phyloP scores from a whole-genome alignment of 1,140 invertebrate species.

The Musca vetustissima region DNA sequence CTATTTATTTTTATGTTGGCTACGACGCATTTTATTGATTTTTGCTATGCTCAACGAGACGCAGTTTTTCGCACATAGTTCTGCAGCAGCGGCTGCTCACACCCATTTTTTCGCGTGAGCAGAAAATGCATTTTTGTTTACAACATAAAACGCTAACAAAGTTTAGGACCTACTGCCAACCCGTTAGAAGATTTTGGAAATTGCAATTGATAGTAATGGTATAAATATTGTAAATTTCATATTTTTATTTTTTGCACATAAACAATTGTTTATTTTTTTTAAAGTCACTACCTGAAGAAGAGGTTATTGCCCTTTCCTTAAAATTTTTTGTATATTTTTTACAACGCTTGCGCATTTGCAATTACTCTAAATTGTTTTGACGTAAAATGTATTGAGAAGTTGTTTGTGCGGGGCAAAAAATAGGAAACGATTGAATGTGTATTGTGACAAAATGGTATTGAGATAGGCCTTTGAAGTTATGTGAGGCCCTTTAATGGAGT shows the following conservation, averaged over 20 bases:
- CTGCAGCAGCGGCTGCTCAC: conserved; percentile 13
- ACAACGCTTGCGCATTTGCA: background rate
- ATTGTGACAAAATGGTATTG: no score
- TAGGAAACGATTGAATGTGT: no score
- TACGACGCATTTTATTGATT: conserved; percentile 22
- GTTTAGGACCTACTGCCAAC: background rate
- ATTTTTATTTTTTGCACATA: no score
- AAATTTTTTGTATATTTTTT: background rate
- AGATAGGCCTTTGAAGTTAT: no score
- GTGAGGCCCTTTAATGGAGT: no score
- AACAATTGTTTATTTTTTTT: background rate
- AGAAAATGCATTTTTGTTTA: background rate
- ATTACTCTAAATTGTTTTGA: conserved; percentile 6
- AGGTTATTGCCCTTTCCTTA: conserved; percentile 13
- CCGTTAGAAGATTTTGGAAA: background rate
- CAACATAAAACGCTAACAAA: background rate
- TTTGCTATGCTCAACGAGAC: background rate
- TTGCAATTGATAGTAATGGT: no score
- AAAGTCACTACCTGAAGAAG: background rate
- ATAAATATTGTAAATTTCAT: no score
- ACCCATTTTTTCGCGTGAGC: background rate
- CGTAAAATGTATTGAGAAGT: background rate
- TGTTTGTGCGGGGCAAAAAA: no score
- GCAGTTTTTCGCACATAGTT: background rate
- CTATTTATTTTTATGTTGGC: background rate